Conservation (phyloP, 2,113 vertebrate genomes). For the Cynopterus brachyotis region DNA sequence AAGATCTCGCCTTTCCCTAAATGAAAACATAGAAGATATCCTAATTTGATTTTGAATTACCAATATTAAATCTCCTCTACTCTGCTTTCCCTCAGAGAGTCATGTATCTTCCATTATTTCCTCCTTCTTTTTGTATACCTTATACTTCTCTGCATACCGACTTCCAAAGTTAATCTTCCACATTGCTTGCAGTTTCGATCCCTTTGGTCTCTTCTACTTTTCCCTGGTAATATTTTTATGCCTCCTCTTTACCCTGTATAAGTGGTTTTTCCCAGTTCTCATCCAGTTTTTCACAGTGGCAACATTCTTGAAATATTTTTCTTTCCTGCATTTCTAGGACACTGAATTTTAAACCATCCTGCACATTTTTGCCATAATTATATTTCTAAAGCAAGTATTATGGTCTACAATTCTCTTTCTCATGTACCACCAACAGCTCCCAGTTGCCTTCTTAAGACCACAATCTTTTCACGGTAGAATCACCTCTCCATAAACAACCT, state of each 20-base stretch:
- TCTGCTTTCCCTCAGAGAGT: background rate
- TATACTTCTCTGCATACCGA: too few relatives aligned
- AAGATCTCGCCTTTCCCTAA: background rate
- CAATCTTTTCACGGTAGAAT: background rate
- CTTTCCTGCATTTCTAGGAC: background rate
- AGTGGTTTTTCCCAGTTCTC: background rate
- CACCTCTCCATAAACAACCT: background rate
- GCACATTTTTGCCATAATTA: background rate
- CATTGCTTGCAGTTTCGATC: background rate
- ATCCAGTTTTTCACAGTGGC: background rate
- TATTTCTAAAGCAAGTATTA: background rate
- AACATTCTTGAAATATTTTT: background rate
- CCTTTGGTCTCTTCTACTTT: background rate
- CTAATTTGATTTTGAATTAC: background rate
- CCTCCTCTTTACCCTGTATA: background rate
- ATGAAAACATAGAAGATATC: background rate
- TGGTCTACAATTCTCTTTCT: background rate
- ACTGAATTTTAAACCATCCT: background rate
- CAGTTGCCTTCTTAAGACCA: background rate
- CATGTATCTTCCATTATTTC: background rate
- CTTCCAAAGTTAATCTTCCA: background rate
- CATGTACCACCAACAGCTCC: background rate
- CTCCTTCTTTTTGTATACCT: background rate
- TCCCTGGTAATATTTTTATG: background rate
- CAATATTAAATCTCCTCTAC: background rate